Evolutionary conservation across 2,888 invertebrate species (phyloP).

Genomic region (Drosophila vallismaia): DNA sequence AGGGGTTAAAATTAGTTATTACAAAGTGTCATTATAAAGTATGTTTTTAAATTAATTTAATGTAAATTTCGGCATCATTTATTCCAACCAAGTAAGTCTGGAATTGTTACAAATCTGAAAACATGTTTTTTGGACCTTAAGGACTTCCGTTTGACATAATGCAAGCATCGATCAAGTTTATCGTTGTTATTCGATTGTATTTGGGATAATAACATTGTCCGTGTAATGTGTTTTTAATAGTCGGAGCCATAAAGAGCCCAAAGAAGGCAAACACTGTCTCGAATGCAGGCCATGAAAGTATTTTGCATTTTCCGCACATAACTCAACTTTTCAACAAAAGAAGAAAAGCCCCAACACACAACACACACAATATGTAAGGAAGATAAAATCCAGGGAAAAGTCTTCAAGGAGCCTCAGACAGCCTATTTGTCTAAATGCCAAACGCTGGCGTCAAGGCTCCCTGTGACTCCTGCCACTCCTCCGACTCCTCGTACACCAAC

Average conservation of each 20-base stretch:
- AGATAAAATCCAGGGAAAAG: slow-evolving; percentile 34
- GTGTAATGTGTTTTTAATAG: slow-evolving; percentile 64
- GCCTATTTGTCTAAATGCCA: slow-evolving; percentile 59
- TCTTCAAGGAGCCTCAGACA: slow-evolving; percentile 31
- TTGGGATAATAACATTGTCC: slow-evolving; percentile 27
- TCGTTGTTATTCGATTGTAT: slow-evolving; percentile 36
- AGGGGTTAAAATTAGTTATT: no score
- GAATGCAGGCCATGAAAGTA: background rate
- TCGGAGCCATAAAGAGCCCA: slow-evolving; percentile 27
- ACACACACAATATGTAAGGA: background rate
- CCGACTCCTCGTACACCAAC: slow-evolving; percentile 2
- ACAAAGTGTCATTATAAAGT: no score
- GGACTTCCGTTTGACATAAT: slow-evolving; percentile 40
- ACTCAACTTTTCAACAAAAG: slow-evolving; percentile 49
- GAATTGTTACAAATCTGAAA: background rate
- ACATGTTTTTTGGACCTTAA: slow-evolving; percentile 11
- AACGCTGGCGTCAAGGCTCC: slow-evolving; percentile 32
- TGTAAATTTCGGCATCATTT: no score
- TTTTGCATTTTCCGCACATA: slow-evolving; percentile 66
- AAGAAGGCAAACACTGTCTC: slow-evolving; percentile 20
- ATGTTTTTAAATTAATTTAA: no score
- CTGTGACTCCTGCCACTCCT: no score
- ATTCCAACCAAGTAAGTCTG: background rate
- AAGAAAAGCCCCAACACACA: slow-evolving; percentile 21
- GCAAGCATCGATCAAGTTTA: slow-evolving; percentile 55